These are phyloP conservation scores for Aricia artaxerxes DNA, from an alignment of 2,888 invertebrate genomes.

Conservation along the genomic window DNA sequence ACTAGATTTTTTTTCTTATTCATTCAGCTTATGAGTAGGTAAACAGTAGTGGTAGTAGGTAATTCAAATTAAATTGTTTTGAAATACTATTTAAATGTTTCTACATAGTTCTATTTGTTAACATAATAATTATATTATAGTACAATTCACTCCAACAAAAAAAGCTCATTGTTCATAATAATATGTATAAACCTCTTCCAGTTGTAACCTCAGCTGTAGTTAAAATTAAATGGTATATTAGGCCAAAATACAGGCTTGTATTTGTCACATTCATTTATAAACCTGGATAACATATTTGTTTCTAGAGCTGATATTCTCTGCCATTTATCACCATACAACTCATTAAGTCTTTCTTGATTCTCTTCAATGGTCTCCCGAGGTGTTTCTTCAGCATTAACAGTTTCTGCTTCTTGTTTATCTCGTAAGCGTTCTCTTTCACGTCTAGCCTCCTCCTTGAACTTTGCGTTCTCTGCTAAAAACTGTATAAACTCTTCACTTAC, in stretches of 20 bases:
- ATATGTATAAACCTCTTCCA: too few relatives aligned
- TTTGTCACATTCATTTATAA: conserved; percentile 81
- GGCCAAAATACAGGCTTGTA: conserved; percentile 86
- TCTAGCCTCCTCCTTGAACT: conserved; percentile 69
- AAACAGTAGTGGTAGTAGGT: too few relatives aligned
- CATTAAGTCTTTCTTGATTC: conserved; percentile 63
- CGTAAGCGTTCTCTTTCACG: conserved; percentile 55
- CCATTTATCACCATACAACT: conserved; percentile 84
- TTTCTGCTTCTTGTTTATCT: conserved; percentile 46
- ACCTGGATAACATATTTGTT: conserved; percentile 84
- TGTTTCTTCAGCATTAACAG: conserved; percentile 46
- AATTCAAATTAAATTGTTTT: too few relatives aligned
- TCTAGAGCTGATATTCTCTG: conserved; percentile 87
- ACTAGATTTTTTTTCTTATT: too few relatives aligned
- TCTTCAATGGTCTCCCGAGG: conserved; percentile 50
- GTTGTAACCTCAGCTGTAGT: conserved; percentile 44
- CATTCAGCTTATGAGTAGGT: too few relatives aligned
- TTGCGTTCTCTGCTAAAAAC: conserved; percentile 81
- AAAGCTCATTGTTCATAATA: too few relatives aligned
- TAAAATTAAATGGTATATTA: conserved; percentile 82
- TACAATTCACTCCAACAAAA: too few relatives aligned
- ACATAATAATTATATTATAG: too few relatives aligned
- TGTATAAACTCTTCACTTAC: conserved; percentile 83
- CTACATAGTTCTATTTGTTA: too few relatives aligned
- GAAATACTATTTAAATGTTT: too few relatives aligned